Evolutionary conservation across 2,888 invertebrate genomes (phyloP).

Genomic region (Cheilosia scutellata): DNA sequence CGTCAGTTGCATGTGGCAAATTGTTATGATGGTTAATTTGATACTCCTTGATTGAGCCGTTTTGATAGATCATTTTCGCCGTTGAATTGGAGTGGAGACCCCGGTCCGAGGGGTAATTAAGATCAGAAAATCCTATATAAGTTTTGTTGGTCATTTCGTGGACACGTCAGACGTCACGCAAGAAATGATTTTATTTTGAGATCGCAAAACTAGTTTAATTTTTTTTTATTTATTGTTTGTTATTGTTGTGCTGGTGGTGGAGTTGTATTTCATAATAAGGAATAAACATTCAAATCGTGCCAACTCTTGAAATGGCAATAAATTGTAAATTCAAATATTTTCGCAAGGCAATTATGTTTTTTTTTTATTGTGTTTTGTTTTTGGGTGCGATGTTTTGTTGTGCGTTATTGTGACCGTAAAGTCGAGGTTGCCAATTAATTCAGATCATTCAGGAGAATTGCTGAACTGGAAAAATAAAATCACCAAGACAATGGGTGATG

Average conservation of each 20-base stretch:
- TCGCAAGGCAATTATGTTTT: conserved; percentile 42
- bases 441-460: conserved; percentile 6
- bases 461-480: not conserved
- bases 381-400: conserved; percentile 1
- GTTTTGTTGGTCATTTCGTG: conserved; percentile 35
- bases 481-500: not conserved
- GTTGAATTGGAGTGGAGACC: not conserved
- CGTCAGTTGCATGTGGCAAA: conserved; percentile 38
- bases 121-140: conserved; percentile 6
- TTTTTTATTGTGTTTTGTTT: not conserved
- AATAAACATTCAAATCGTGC: conserved; percentile 45
- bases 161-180: conserved; percentile 34
- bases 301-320: conserved; percentile 36
- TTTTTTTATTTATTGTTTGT: conserved; percentile 11
- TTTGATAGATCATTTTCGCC: conserved; percentile 24
- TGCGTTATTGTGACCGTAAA: conserved; percentile 5
- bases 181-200: conserved; percentile 33
- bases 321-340: conserved; percentile 59
- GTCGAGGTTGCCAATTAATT: conserved; percentile 14
- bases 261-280: conserved; percentile 27
- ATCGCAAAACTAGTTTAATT: conserved; percentile 43
- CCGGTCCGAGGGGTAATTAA: conserved; percentile 4
- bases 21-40: conserved; percentile 35
- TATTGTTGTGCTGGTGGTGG: conserved; percentile 1
- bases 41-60: conserved; percentile 30